phyloP scores from a whole-genome alignment of 30 jellyfish, hydroid and myxozoan genomes.

The Kudoa iwatai region DNA sequence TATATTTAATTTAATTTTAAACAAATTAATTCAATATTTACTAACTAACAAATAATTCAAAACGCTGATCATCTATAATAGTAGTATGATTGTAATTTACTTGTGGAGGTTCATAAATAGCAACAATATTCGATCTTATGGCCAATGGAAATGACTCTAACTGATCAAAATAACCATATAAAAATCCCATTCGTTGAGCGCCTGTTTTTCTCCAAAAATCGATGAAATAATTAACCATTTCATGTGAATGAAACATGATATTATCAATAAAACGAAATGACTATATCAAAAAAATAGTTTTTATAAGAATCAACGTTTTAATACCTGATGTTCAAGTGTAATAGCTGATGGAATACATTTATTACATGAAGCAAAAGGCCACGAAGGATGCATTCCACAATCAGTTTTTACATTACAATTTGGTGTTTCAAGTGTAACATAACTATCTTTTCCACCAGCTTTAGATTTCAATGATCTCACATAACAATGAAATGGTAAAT shows the following conservation, averaged over 20 bases:
- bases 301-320: too few species aligned
- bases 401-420: constrained; percentile 79
- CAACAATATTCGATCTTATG: constrained; percentile 64
- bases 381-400: constrained; percentile 75
- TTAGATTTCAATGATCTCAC: constrained; percentile 25
- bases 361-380: constrained; percentile 94
- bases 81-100: too few species aligned
- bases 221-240: constrained; percentile 46
- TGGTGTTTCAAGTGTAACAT: constrained; percentile 26
- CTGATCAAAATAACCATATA: constrained; percentile 51
- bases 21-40: too few species aligned
- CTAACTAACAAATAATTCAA: too few species aligned
- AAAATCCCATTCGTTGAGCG: constrained; percentile 44
- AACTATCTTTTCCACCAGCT: constrained; percentile 24
- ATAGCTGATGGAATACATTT: constrained; percentile 93
- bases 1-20: too few species aligned
- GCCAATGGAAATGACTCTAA: constrained; percentile 87
- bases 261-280: constrained; percentile 69
- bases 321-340: constrained; percentile 50
- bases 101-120: constrained; percentile 95
- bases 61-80: too few species aligned
- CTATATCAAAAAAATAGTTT: too few species aligned
- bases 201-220: constrained; percentile 82
- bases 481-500: constrained; percentile 57
- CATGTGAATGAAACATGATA: constrained; percentile 78